These are phyloP conservation scores for Thyatira batis DNA, from an alignment of 2,888 invertebrate species.

Conservation along the genomic window DNA sequence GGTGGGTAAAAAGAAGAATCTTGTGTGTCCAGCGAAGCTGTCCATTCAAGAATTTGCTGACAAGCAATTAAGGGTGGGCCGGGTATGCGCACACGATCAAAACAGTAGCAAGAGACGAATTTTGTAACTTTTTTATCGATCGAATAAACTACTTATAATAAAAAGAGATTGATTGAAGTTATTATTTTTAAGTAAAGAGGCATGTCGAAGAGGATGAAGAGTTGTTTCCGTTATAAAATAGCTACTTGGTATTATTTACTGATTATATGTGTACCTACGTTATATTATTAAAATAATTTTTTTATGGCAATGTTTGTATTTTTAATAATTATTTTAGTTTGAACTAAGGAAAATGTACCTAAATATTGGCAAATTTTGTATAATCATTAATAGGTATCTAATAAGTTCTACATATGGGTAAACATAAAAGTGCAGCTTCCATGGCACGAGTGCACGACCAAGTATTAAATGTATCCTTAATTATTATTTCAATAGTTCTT, in stretches of 20 bases:
- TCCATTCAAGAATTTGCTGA: constrained; percentile 76
- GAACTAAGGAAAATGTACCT: too few species aligned
- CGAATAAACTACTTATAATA: constrained; percentile 2
- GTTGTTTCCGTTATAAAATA: not conserved
- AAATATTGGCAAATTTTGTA: too few species aligned
- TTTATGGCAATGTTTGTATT: too few species aligned
- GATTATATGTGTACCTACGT: not conserved
- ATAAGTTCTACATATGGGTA: constrained; percentile 7
- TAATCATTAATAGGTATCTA: too few species aligned
- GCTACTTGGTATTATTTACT: not conserved
- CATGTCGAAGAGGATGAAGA: constrained; percentile 1
- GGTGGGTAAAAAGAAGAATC: constrained; percentile 61
- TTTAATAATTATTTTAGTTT: too few species aligned
- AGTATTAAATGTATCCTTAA: constrained; percentile 21
- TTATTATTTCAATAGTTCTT: constrained; percentile 39
- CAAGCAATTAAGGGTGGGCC: constrained; percentile 69
- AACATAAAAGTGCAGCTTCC: constrained; percentile 12
- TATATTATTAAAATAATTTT: too few species aligned
- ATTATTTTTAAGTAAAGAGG: constrained; percentile 6
- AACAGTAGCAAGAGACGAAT: constrained; percentile 40
- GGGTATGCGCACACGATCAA: constrained; percentile 35
- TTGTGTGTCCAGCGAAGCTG: constrained; percentile 57
- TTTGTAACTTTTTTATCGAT: constrained; percentile 37
- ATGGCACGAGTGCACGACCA: constrained; percentile 20
- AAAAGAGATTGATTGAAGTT: constrained; percentile 6